phyloP scores from a whole-genome alignment of 92 coral and sea anemone species.

The Zoanthus solanderi region DNA sequence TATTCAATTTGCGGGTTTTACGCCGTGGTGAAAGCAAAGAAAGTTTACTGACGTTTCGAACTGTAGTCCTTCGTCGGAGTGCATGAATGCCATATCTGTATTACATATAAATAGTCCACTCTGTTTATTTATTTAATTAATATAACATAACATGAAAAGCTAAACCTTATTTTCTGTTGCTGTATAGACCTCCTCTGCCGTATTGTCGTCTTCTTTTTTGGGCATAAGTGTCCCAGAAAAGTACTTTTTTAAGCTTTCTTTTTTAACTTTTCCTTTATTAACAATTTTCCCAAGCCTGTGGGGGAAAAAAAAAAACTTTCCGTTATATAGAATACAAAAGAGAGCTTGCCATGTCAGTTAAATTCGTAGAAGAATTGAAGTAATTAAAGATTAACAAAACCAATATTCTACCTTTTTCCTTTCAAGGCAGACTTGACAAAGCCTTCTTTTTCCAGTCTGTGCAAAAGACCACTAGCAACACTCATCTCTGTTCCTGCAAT shows the following conservation, averaged over 20 bases:
- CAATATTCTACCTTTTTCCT: constrained; percentile 88
- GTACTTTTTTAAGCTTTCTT: constrained; percentile 74
- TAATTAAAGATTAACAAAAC: background rate
- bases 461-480: constrained; percentile 90
- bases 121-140: no score
- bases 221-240: constrained; percentile 34
- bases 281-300: constrained; percentile 93
- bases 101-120: no score
- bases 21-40: no score
- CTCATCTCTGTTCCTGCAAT: constrained; percentile 83
- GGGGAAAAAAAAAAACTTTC: background rate
- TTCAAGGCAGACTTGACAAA: constrained; percentile 80
- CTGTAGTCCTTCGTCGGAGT: no score
- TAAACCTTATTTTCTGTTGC: constrained; percentile 33
- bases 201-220: background rate
- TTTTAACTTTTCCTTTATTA: constrained; percentile 80
- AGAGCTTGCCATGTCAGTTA: no score
- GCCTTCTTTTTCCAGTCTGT: constrained; percentile 92
- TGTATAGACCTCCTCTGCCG: constrained; percentile 1
- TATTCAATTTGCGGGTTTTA: no score
- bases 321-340: background rate
- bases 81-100: no score
- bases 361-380: background rate
- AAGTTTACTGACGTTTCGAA: no score
- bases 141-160: no score